A percentile compares a stretch with the other conserved stretches of the same genome.
phyloP scores from a whole-genome alignment of 2,113 vertebrate species.

The Dasypus novemcinctus region DNA sequence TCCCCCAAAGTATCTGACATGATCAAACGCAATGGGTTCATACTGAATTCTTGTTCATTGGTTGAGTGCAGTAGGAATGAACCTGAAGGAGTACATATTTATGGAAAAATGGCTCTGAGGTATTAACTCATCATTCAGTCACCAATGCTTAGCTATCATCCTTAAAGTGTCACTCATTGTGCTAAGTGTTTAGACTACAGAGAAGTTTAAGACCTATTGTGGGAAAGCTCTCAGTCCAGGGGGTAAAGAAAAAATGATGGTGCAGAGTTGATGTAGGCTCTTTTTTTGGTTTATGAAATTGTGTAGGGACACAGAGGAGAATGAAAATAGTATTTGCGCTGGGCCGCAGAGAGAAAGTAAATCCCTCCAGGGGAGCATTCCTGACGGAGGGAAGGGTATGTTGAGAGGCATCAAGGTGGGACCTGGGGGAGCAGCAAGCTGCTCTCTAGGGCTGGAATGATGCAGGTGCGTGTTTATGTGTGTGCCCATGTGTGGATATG shows the following conservation, averaged over 20 bases:
- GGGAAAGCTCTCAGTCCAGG: neutral
- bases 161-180: neutral
- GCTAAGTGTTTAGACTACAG: neutral
- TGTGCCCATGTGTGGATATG: neutral
- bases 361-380: neutral
- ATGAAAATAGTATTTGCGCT: neutral
- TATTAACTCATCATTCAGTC: neutral
- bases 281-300: neutral
- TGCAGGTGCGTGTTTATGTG: fast-evolving
- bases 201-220: too few species aligned
- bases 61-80: too few species aligned
- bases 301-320: neutral
- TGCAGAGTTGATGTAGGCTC: neutral
- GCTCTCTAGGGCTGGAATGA: neutral
- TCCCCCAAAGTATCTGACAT: neutral
- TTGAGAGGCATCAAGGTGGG: neutral
- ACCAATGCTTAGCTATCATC: neutral
- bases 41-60: neutral
- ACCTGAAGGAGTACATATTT: neutral
- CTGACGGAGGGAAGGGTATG: neutral
- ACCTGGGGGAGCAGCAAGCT: neutral
- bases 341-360: neutral
- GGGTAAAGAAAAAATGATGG: too few species aligned
- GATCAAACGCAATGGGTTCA: neutral
- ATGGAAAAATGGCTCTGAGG: neutral